Base-by-base conservation (phyloP, 23 tunicate genomes). In the Phallusia fumigata region DNA sequence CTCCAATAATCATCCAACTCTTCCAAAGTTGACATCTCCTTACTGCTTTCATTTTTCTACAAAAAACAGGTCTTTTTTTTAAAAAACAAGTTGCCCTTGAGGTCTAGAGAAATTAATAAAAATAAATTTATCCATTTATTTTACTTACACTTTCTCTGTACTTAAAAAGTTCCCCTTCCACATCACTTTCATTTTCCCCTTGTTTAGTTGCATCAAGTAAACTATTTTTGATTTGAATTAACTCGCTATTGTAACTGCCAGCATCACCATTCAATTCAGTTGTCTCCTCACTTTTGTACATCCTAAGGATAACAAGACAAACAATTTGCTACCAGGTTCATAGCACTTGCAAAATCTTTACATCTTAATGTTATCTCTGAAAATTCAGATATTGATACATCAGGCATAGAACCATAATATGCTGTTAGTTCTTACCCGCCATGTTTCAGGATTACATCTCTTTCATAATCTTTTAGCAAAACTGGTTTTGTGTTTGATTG, bases 1-100 rank as follows among this genome's bases (percentile, higher is more conserved):
- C 75, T 84, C 97, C 97, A 93, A 75, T 93, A 93, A 65, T 84
- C 89, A 82, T 93, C 92, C 58, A 88, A 49, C 5, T 88, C 92
- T 13, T 72, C 80, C 84, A 88, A 33, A 10, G 65, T 84, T 0
- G 73, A 84, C n/a, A 76, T 74, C 26, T 53, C 85, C 0, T 65
- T 65, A 18, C 24, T 45, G 35, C 32, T 10, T 1, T 45, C 47
- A 58, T 3, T 58, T 58, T 58, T 58, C 28, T 58, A 6, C 28
- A 22, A 58, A 58, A 24, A 8, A 13, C 18, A 51, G 58, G 58
- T 51, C 58, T 51, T 51, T 13, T 51, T 51, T 51, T 51, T 15
- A 51, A 58, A 58, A 1, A 21, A 58, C 26, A 58, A 58, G n/a
- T n/a, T n/a, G n/a, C n/a, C n/a, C n/a, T n/a, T n/a, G n/a, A n/a